A percentile compares a stretch with the other conserved stretches of the same genome.
Conservation (phyloP, 2,797 vertebrate genomes). For the Pelodytes ibericus region DNA sequence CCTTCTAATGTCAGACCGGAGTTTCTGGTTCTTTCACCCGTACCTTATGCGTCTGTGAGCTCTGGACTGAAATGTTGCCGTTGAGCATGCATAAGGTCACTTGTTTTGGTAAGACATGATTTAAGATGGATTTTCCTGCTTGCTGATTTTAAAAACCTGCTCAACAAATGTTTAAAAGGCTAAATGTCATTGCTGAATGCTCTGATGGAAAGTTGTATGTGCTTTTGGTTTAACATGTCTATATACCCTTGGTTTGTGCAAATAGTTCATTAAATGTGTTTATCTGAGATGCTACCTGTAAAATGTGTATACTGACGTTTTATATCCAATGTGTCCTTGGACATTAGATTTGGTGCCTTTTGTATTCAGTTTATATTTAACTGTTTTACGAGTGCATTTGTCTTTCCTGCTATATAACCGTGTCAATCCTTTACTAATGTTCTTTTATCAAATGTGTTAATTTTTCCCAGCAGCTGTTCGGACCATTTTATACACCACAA, state of each 20-base stretch:
- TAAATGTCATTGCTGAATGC: constrained; percentile 38
- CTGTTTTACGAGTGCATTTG: neutral
- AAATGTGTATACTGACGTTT: neutral
- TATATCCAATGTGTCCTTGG: neutral
- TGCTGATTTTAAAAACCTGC: neutral
- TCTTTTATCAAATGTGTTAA: too few relatives aligned
- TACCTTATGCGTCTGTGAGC: neutral
- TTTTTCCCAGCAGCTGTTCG: too few relatives aligned
- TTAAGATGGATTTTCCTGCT: neutral
- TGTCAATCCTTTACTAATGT: too few relatives aligned
- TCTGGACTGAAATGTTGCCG: neutral
- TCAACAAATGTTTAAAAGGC: constrained; percentile 17
- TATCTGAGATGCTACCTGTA: neutral
- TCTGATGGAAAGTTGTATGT: constrained; percentile 12
- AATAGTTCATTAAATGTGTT: constrained; percentile 20
- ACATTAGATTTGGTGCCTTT: too few relatives aligned
- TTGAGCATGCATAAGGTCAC: constrained; percentile 6
- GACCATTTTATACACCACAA: too few relatives aligned
- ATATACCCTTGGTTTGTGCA: constrained; percentile 6
- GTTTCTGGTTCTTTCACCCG: neutral
- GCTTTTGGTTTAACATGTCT: constrained; percentile 24
- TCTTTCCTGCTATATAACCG: neutral
- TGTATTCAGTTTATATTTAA: too few relatives aligned
- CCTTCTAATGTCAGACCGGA: too few relatives aligned
- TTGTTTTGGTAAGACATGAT: neutral